These are phyloP conservation scores for Syrmaticus mikado DNA, from an alignment of 2,113 vertebrate species.

Conservation along the genomic window DNA sequence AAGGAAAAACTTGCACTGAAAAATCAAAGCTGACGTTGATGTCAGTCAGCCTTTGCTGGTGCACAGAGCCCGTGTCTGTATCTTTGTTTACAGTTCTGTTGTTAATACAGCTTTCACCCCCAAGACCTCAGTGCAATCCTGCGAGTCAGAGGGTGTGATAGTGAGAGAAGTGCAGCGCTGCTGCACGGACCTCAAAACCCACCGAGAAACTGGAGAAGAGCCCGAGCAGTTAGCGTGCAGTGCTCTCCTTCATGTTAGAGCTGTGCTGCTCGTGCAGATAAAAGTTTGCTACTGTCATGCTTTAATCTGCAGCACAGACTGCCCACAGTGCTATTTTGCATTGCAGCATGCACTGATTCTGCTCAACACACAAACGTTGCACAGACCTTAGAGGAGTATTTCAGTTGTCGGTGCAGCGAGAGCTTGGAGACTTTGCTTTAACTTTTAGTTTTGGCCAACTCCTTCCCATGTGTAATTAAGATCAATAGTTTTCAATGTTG, in stretches of 20 bases:
- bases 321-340: neutral
- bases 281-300: neutral
- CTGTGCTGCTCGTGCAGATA: neutral
- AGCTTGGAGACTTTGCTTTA: neutral
- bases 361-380: rapidly evolving
- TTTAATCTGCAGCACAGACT: neutral
- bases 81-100: rapidly evolving
- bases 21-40: neutral
- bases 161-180: neutral
- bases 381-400: rapidly evolving
- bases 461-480: neutral
- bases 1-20: neutral
- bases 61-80: neutral
- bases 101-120: neutral
- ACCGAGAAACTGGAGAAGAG: neutral
- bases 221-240: neutral
- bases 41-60: rapidly evolving
- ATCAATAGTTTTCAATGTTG: neutral
- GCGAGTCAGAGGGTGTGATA: neutral
- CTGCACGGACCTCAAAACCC: constrained; percentile 6
- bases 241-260: rapidly evolving
- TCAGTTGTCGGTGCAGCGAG: neutral
- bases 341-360: neutral
- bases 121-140: rapidly evolving
- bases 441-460: neutral